Evolutionary conservation across 2,113 vertebrate genomes (phyloP).

Genomic region (Podiceps cristatus): DNA sequence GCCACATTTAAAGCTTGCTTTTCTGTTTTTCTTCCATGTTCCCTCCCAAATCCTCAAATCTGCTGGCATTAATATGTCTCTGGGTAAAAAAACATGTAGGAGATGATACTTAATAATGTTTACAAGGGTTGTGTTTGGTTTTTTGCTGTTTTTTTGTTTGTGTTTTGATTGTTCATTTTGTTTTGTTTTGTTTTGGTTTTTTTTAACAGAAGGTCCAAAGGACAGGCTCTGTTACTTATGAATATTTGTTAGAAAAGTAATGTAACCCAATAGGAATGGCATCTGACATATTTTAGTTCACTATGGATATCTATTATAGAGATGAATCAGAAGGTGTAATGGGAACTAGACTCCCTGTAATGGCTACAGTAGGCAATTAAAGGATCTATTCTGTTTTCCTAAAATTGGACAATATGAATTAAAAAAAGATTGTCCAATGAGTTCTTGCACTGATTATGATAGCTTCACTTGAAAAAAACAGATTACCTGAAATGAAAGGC

Average conservation of each 20-base stretch:
- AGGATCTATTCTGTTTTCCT: accelerated
- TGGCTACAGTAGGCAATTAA: not conserved
- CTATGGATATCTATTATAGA: not conserved
- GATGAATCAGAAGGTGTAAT: not conserved
- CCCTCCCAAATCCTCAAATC: not conserved
- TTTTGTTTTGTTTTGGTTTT: not conserved
- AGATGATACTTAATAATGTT: not conserved
- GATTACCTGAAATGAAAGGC: not conserved
- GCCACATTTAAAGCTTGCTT: not conserved
- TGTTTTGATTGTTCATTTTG: not conserved
- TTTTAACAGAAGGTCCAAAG: not conserved
- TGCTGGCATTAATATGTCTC: not conserved
- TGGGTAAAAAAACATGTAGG: not conserved
- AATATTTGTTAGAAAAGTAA: not conserved
- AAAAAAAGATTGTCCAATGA: not conserved
- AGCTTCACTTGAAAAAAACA: not conserved
- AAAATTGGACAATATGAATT: not conserved
- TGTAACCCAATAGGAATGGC: not conserved
- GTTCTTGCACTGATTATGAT: not conserved
- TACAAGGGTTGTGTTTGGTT: accelerated
- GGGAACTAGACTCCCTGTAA: not conserved
- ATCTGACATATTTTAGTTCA: not conserved
- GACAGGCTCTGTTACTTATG: not conserved
- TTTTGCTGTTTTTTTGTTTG: not conserved
- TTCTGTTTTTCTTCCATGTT: not conserved